phyloP scores from a whole-genome alignment of 2,888 invertebrate species.

The Adelphocoris suturalis region DNA sequence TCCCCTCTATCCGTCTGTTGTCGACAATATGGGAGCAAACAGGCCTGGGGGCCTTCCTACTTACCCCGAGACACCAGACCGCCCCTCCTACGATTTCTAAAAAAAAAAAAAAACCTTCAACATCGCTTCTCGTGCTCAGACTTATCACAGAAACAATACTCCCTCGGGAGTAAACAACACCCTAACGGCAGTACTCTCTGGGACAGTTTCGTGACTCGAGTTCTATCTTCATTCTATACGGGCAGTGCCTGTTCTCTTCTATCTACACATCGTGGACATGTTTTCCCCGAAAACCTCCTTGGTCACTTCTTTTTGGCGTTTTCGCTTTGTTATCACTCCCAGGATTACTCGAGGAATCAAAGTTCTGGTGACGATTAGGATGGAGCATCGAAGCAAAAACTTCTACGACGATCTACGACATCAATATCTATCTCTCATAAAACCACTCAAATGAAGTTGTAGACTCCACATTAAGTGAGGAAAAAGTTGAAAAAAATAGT shows the following conservation, averaged over 20 bases:
- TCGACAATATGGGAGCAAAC: conserved; percentile 45
- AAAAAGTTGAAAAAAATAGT: too few relatives aligned
- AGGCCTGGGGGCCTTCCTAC: conserved; percentile 51
- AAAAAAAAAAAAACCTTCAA: neutral
- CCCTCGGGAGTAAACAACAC: conserved; percentile 45
- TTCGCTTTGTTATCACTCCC: too few relatives aligned
- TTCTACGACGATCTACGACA: too few relatives aligned
- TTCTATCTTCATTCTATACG: neutral
- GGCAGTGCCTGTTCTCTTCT: neutral
- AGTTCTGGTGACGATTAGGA: too few relatives aligned
- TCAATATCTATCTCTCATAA: too few relatives aligned
- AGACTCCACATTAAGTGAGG: too few relatives aligned
- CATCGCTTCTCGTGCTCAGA: neutral
- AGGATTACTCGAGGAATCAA: too few relatives aligned
- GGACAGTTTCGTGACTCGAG: neutral
- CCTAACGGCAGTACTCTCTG: neutral
- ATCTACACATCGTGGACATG: neutral
- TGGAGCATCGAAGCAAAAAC: too few relatives aligned
- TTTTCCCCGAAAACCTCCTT: neutral
- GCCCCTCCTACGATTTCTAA: neutral
- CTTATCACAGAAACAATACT: conserved; percentile 62
- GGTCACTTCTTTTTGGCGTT: too few relatives aligned
- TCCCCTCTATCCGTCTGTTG: neutral
- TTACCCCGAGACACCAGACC: conserved; percentile 3
- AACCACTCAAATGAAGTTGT: too few relatives aligned